Evolutionary conservation across 2,113 vertebrate species (phyloP), one percentile per base, ranked within the genome.

Genomic region (Garra rufa): DNA sequence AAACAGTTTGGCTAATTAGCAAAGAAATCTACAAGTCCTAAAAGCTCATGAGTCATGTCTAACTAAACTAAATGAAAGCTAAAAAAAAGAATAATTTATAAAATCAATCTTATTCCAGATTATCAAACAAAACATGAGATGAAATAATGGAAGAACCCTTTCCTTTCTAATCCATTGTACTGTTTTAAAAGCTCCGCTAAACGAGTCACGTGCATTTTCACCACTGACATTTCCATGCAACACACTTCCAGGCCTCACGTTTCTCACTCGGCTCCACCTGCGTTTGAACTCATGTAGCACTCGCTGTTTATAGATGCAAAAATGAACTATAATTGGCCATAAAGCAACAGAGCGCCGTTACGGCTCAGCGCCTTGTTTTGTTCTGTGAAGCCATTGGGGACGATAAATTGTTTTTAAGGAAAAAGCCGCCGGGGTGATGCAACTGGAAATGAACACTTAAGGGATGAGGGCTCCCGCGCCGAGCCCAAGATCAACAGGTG

Each of bases 291-390:
- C 41, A 15, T 76, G 91, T 82, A 77, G 43, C 76, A 41, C 43
- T 83, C 28, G 8, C 70, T 55, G 83, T 73, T 76, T 87, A 84
- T 83, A 92, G 71, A 92, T 2, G 91, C 92, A 0, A 90, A 78
- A 73, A 69, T 83, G 34, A 41, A 50, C 74, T 85, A 77, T 85
- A 52, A 59, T 88, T 85, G 48, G 67, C 61, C 50, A 61, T 79
- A 57, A 83, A 75, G 59, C 34, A 21, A 67, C 81, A 17, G 34
- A 24, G 77, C n/a, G 61, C 67, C 10, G 28, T 67, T 81, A 71
- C 57, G 30, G 28, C 14, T 81, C 70, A 57, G 61, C 7, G 34
- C 52, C 70, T 83, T 90, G 86, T 88, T 86, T 81, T 87, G 82
- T 30, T 82, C 63, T 38, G 21, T 61, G 38, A 63, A 83, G 81